Conservation (phyloP, 2,113 vertebrate species). For the Halichoeres trimaculatus region DNA sequence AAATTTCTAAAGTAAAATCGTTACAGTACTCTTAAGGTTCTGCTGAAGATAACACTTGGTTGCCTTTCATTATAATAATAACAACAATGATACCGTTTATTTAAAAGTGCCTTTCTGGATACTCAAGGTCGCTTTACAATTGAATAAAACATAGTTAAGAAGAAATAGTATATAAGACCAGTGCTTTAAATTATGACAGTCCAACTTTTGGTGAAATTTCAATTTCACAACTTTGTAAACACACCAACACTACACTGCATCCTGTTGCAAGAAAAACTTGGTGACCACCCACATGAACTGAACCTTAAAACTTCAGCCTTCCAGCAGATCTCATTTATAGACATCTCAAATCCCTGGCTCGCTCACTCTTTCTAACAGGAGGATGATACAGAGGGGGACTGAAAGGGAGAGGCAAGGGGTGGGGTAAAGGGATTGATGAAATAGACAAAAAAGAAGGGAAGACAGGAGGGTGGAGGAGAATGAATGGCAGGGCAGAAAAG, state of each 20-base stretch:
- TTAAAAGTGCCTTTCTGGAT: too few species aligned
- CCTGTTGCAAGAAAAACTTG: neutral
- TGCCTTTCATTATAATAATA: too few species aligned
- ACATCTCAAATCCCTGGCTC: constrained; percentile 23
- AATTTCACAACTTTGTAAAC: neutral
- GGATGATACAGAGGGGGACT: constrained; percentile 38
- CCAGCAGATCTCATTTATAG: constrained; percentile 19
- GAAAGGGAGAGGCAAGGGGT: constrained; percentile 21
- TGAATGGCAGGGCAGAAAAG: constrained; percentile 45
- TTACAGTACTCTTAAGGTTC: too few species aligned
- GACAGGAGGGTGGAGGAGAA: constrained; percentile 31
- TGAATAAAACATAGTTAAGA: too few species aligned
- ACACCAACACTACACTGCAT: neutral
- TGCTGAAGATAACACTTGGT: too few species aligned
- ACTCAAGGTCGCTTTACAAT: too few species aligned
- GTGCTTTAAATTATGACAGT: too few species aligned
- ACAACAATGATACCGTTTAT: too few species aligned
- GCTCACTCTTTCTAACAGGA: constrained; percentile 42
- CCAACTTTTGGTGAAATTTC: too few species aligned
- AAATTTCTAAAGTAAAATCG: too few species aligned
- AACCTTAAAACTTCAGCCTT: constrained; percentile 15
- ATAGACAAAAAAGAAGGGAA: constrained; percentile 49
- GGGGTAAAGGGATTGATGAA: constrained; percentile 50
- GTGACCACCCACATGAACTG: constrained; percentile 17
- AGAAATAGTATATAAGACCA: too few species aligned